Percentiles rank a stretch among this genome's conserved stretches.
Conservation (phyloP, 2,888 invertebrate genomes). For the Hirtodrosophila confusa region DNA sequence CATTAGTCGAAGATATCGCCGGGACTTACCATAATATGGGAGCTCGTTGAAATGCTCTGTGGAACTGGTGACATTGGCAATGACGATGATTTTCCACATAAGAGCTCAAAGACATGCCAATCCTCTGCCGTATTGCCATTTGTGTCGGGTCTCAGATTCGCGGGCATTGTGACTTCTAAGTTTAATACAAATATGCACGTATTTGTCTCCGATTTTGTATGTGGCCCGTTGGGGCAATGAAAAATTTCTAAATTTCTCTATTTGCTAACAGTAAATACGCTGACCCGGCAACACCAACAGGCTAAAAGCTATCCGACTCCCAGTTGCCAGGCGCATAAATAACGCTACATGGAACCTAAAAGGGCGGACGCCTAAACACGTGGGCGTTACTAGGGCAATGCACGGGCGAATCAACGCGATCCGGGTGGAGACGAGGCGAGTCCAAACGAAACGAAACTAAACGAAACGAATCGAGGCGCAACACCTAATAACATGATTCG, state of each 20-base stretch:
- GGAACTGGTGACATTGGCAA: constrained; percentile 49
- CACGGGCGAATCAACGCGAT: constrained; percentile 2
- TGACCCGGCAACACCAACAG: constrained; percentile 51
- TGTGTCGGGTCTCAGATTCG: constrained; percentile 57
- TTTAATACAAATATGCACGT: neutral
- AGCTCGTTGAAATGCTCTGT: constrained; percentile 4
- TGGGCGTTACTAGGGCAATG: constrained; percentile 73
- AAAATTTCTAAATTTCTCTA: constrained; percentile 45
- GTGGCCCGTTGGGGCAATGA: constrained; percentile 12
- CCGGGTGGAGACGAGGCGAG: neutral
- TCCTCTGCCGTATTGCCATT: constrained; percentile 87
- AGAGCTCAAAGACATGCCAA: constrained; percentile 89
- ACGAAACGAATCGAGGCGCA: neutral
- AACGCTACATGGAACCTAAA: constrained; percentile 55
- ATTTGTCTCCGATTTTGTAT: constrained; percentile 12
- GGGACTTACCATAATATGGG: constrained; percentile 32
- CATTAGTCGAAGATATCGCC: constrained; percentile 36
- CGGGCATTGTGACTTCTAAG: constrained; percentile 46
- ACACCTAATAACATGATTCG: constrained; percentile 39
- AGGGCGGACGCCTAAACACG: constrained; percentile 31
- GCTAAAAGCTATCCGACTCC: neutral
- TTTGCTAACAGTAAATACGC: constrained; percentile 58
- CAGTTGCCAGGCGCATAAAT: constrained; percentile 72
- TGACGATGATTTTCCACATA: constrained; percentile 84
- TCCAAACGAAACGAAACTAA: too few relatives aligned